Percentiles rank a stretch among this genome's conserved stretches.
phyloP scores from a whole-genome alignment of 1,140 invertebrate genomes.

The Helicoverpa zea region DNA sequence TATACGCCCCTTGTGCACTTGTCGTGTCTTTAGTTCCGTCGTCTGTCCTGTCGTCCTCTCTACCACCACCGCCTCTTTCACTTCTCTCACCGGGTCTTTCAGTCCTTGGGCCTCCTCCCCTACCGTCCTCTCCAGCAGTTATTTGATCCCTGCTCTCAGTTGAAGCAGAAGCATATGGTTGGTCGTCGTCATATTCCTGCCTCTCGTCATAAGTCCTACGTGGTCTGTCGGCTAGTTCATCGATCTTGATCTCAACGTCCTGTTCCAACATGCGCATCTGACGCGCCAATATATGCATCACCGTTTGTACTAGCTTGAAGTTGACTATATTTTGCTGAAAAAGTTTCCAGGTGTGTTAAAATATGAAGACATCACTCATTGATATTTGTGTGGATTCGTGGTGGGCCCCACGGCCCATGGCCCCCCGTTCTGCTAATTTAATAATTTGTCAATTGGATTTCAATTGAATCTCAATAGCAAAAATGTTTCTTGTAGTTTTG shows the following conservation, averaged over 20 bases:
- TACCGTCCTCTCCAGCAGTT: not conserved
- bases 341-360: not conserved
- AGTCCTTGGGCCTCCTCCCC: slow-evolving; percentile 4
- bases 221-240: slow-evolving; percentile 18
- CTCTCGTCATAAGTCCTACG: not conserved
- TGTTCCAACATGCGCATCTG: slow-evolving; percentile 76
- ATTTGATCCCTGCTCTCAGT: slow-evolving; percentile 1
- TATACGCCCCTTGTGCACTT: slow-evolving; percentile 33
- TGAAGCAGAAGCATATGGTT: not conserved
- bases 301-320: slow-evolving; percentile 74
- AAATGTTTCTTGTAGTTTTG: too few relatives aligned
- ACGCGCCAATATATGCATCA: slow-evolving; percentile 73
- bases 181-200: not conserved
- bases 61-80: not conserved
- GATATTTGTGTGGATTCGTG: too few relatives aligned
- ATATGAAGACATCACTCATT: not conserved
- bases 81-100: not conserved
- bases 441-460: too few relatives aligned
- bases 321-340: slow-evolving; percentile 71
- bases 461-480: too few relatives aligned
- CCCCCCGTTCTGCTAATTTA: too few relatives aligned
- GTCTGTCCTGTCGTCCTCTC: too few relatives aligned
- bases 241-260: slow-evolving; percentile 66
- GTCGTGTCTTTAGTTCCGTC: not conserved
- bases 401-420: too few relatives aligned